Percentiles rank a stretch among this genome's conserved stretches.
phyloP scores from a whole-genome alignment of 1,140 invertebrate genomes.

The Heterodera carotae region DNA sequence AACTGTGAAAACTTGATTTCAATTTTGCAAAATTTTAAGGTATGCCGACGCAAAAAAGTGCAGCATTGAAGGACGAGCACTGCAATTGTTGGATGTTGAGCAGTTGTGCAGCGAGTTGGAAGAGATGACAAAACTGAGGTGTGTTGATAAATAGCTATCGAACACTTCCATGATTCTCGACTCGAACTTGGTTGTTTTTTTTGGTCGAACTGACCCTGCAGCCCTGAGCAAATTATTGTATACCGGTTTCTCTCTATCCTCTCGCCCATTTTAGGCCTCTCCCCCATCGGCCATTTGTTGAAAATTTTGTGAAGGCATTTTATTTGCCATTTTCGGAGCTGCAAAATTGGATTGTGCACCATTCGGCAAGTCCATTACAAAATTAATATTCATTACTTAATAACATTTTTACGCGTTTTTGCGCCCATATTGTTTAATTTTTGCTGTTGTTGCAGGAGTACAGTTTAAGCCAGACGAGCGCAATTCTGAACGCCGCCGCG shows the following conservation, averaged over 20 bases:
- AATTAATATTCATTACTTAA: background rate
- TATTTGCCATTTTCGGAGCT: conserved; percentile 85
- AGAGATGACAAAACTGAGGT: conserved; percentile 73
- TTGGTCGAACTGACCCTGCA: too few species aligned
- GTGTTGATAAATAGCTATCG: background rate
- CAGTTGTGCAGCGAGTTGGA: conserved; percentile 89
- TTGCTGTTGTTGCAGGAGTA: conserved; percentile 24
- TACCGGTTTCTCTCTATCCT: too few species aligned
- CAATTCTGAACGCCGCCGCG: conserved; percentile 20
- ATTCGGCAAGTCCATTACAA: conserved; percentile 70
- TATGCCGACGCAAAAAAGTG: conserved; percentile 78
- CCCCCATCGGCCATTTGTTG: conserved; percentile 85
- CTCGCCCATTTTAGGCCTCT: conserved; percentile 71
- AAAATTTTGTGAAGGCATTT: conserved; percentile 91
- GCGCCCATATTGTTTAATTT: background rate
- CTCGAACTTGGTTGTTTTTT: too few species aligned
- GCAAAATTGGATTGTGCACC: conserved; percentile 83
- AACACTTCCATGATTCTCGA: too few species aligned
- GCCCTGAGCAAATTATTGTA: too few species aligned
- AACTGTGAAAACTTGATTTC: background rate
- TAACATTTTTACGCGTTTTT: background rate
- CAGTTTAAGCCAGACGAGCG: conserved; percentile 23
- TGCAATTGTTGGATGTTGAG: conserved; percentile 97
- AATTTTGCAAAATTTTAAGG: conserved; percentile 39
- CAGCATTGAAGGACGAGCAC: conserved; percentile 87